Evolutionary conservation across 2,888 invertebrate genomes (phyloP).

Genomic region (Trichopria drosophilae): DNA sequence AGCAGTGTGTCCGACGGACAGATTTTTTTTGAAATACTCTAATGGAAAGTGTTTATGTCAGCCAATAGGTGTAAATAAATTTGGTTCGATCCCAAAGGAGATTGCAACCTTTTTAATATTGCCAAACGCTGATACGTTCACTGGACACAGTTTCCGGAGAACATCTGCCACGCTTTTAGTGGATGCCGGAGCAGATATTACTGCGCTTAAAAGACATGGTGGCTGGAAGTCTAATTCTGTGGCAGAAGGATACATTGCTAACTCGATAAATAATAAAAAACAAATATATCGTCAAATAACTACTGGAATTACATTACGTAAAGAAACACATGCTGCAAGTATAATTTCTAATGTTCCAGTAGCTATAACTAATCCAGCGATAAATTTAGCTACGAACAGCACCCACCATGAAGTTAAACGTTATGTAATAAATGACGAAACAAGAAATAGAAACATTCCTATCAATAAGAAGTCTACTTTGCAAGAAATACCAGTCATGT

Average conservation of each 20-base stretch:
- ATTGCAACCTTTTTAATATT: slow-evolving; percentile 13
- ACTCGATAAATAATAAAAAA: slow-evolving; percentile 6
- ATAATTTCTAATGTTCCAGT: background rate
- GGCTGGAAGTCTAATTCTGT: slow-evolving; percentile 13
- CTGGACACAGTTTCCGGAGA: slow-evolving; percentile 7
- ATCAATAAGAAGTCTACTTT: too few relatives aligned
- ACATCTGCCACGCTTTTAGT: slow-evolving; percentile 15
- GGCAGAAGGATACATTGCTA: slow-evolving; percentile 11
- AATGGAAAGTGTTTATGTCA: slow-evolving; percentile 16
- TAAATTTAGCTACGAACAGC: too few relatives aligned
- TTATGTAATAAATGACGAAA: too few relatives aligned
- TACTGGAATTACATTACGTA: slow-evolving; percentile 8
- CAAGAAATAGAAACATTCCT: too few relatives aligned
- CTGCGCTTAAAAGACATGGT: slow-evolving; percentile 12
- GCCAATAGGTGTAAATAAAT: slow-evolving; percentile 12
- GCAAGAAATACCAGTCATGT: too few relatives aligned
- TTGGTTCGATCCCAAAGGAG: slow-evolving; percentile 17
- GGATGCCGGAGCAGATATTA: slow-evolving; percentile 19
- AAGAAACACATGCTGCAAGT: slow-evolving; percentile 7
- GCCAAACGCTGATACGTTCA: slow-evolving; percentile 2
- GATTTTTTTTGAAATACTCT: slow-evolving; percentile 15
- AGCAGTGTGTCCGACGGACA: background rate
- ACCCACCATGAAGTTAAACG: too few relatives aligned
- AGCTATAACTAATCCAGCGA: background rate
- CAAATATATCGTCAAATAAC: slow-evolving; percentile 1